phyloP scores from a whole-genome alignment of 2,888 invertebrate species.

The Nymphalis urticae region DNA sequence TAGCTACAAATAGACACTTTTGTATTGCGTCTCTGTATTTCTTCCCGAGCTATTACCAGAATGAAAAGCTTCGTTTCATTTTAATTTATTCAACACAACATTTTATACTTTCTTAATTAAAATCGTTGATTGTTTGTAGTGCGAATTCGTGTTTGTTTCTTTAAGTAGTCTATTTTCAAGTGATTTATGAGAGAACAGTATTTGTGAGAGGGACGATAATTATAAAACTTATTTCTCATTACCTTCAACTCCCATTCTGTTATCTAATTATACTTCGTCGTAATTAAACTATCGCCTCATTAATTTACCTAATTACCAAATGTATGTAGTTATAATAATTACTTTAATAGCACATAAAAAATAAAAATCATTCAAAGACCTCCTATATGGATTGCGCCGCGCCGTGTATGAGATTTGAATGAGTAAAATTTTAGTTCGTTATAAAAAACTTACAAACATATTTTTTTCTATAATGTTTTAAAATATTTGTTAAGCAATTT shows the following conservation, averaged over 20 bases:
- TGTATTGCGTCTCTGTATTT: conserved; percentile 16
- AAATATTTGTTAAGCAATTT: neutral
- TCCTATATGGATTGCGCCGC: too few relatives aligned
- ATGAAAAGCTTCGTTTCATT: conserved; percentile 32
- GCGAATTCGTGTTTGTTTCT: conserved; percentile 25
- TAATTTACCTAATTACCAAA: too few relatives aligned
- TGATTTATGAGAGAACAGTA: conserved; percentile 1
- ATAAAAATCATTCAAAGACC: too few relatives aligned
- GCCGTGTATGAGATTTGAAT: too few relatives aligned
- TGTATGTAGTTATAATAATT: too few relatives aligned
- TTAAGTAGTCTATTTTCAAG: conserved; percentile 14
- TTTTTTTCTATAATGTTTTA: neutral
- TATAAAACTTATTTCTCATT: conserved; percentile 4
- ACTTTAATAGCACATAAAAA: too few relatives aligned
- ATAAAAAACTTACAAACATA: neutral
- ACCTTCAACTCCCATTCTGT: neutral
- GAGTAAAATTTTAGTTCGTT: neutral
- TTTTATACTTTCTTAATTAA: conserved; percentile 33
- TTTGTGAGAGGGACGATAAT: neutral
- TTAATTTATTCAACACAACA: conserved; percentile 32
- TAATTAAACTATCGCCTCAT: too few relatives aligned
- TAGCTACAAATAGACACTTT: neutral
- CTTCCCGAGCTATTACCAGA: conserved; percentile 31
- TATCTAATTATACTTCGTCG: neutral
- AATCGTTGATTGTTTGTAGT: conserved; percentile 24